Evolutionary conservation across 2,888 invertebrate genomes (phyloP).

Genomic region (Morinoia aosen): DNA sequence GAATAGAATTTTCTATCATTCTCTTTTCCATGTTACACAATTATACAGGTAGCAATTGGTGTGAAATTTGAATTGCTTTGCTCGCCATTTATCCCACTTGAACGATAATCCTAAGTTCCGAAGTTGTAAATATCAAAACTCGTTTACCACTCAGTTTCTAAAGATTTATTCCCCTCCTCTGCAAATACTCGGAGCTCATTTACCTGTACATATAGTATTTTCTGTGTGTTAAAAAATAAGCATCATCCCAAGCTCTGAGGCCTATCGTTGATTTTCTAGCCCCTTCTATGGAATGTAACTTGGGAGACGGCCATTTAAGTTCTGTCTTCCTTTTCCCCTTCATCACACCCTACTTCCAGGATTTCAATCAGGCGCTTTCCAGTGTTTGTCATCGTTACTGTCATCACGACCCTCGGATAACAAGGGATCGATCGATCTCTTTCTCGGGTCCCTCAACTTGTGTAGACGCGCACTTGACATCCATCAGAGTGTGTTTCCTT

Average conservation of each 20-base stretch:
- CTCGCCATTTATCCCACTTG: too few species aligned
- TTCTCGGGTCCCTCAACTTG: conserved; percentile 21
- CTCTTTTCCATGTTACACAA: too few species aligned
- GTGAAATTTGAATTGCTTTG: too few species aligned
- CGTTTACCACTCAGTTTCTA: too few species aligned
- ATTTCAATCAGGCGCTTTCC: conserved; percentile 50
- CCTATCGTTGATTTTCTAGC: not conserved
- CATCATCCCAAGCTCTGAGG: not conserved
- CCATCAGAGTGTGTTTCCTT: not conserved
- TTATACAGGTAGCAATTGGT: too few species aligned
- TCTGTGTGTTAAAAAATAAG: not conserved
- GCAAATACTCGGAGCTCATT: not conserved
- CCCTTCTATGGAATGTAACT: not conserved
- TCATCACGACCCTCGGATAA: conserved; percentile 50
- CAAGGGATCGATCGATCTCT: conserved; percentile 46
- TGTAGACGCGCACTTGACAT: conserved; percentile 2
- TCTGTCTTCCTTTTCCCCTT: conserved; percentile 39
- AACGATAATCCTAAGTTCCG: too few species aligned
- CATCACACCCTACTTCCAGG: conserved; percentile 32
- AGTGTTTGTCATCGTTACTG: conserved; percentile 52
- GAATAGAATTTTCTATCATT: not conserved
- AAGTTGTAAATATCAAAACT: too few species aligned
- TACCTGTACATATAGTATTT: not conserved
- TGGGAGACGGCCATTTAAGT: conserved; percentile 23
- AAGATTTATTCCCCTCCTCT: too few species aligned